These are phyloP conservation scores for Kradibia gibbosae DNA, from an alignment of 1,140 invertebrate genomes.

Conservation along the genomic window DNA sequence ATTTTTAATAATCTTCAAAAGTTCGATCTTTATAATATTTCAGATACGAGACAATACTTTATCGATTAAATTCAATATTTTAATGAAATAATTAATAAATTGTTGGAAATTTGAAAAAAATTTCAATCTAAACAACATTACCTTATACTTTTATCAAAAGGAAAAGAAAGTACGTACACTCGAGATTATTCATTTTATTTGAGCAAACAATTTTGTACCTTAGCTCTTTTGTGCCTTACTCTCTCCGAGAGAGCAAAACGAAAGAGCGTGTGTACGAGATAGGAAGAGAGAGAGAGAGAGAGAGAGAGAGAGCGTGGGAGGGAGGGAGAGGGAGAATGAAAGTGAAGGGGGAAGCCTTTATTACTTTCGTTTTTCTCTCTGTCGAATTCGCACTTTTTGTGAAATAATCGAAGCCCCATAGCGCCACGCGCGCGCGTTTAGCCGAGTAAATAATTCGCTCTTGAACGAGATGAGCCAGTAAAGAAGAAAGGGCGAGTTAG, in stretches of 20 bases:
- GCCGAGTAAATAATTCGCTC: constrained; percentile 46
- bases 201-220: constrained; percentile 9
- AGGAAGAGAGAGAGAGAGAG: not conserved
- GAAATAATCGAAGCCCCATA: constrained; percentile 26
- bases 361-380: constrained; percentile 40
- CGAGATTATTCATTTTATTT: constrained; percentile 42
- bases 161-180: constrained; percentile 16
- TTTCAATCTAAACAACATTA: not conserved
- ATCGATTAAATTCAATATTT: constrained; percentile 17
- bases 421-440: not conserved
- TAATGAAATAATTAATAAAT: constrained; percentile 33
- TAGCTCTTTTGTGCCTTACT: not conserved
- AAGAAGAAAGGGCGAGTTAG: not conserved
- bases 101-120: not conserved
- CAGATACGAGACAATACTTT: not conserved
- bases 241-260: not conserved
- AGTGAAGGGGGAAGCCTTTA: constrained; percentile 11
- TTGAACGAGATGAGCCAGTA: constrained; percentile 28
- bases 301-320: not conserved
- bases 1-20: not conserved
- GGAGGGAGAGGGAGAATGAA: not conserved
- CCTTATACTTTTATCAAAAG: not conserved
- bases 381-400: constrained; percentile 34
- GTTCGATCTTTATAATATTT: not conserved
- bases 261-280: not conserved